Evolutionary conservation across 2,113 vertebrate species (phyloP).

Genomic region (Mixornis gularis): DNA sequence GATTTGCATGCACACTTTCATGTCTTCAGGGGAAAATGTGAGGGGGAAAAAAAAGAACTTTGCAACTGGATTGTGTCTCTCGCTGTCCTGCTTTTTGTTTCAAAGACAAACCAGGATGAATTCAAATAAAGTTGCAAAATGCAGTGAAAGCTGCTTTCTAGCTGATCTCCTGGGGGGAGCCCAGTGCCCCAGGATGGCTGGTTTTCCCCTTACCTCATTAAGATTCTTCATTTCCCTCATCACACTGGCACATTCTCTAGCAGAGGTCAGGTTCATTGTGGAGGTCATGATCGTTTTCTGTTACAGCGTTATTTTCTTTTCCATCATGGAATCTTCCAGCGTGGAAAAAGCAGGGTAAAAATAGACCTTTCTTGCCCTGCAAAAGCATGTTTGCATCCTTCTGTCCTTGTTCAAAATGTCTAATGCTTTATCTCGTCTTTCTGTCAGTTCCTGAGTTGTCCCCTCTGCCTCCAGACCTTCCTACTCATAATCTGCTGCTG

Average conservation of each 20-base stretch:
- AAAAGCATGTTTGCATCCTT: neutral
- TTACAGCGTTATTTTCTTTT: slow-evolving; percentile 19
- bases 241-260: slow-evolving; percentile 17
- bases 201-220: slow-evolving; percentile 6
- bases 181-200: neutral
- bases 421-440: neutral
- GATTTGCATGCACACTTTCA: neutral
- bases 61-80: neutral
- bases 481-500: neutral
- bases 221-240: slow-evolving; percentile 31
- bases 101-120: neutral
- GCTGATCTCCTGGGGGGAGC: neutral
- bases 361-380: neutral
- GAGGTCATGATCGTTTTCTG: neutral
- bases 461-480: neutral
- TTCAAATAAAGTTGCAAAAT: neutral
- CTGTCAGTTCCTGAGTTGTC: neutral
- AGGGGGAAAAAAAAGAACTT: neutral
- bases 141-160: neutral
- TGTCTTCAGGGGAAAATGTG: neutral
- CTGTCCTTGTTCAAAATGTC: neutral
- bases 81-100: neutral
- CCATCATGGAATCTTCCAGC: neutral
- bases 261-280: neutral
- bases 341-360: neutral